Percentiles rank a stretch among this genome's conserved stretches.
Evolutionary conservation across 1,140 invertebrate species (phyloP).

Genomic region (Zelostemma sp.): DNA sequence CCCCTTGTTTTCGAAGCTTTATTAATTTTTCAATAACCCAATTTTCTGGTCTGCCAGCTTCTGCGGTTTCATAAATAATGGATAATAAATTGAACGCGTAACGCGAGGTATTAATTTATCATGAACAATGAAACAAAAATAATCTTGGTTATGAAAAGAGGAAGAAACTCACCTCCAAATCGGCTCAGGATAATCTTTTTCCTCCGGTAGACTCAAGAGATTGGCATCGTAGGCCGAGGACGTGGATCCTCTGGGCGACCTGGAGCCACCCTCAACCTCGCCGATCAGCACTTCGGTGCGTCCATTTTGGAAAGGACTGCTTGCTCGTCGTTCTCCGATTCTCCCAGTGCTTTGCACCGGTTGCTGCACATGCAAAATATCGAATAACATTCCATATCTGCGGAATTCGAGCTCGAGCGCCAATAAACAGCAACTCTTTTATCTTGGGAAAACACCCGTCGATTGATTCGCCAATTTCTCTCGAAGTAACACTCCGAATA

Average conservation of each 20-base stretch:
- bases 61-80: not conserved
- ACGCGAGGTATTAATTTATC: not conserved
- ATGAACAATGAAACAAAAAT: not conserved
- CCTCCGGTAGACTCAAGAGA: constrained; percentile 56
- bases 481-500: not conserved
- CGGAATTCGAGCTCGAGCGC: not conserved
- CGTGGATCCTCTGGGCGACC: constrained; percentile 68
- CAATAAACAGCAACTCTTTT: not conserved
- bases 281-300: constrained; percentile 80
- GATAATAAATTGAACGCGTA: not conserved
- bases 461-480: not conserved
- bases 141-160: not conserved
- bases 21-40: not conserved
- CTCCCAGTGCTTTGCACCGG: constrained; percentile 44
- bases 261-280: constrained; percentile 67
- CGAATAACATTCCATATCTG: not conserved
- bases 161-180: constrained; percentile 58
- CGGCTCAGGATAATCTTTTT: constrained; percentile 63
- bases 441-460: not conserved
- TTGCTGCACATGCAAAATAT: constrained; percentile 38
- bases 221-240: constrained; percentile 65
- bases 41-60: not conserved
- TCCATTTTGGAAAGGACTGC: constrained; percentile 78
- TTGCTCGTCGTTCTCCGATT: constrained; percentile 69
- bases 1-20: too few species aligned